phyloP scores from a whole-genome alignment of 2,113 vertebrate genomes.

The Spea multiplicata region DNA sequence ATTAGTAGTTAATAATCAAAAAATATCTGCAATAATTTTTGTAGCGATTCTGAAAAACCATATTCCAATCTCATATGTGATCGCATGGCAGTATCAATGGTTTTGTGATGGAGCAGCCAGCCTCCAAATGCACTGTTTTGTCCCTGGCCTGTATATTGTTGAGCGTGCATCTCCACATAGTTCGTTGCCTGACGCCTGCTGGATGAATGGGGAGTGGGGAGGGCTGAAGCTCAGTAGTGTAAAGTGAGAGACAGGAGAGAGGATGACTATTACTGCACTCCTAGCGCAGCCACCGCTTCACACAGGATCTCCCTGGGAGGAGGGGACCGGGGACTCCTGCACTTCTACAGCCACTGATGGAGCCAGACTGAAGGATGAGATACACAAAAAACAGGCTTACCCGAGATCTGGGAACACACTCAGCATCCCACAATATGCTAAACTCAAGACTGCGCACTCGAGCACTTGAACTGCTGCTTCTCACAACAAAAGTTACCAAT shows the following conservation, averaged over 20 bases:
- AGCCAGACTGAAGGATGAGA: conserved; percentile 24
- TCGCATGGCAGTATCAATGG: too few species aligned
- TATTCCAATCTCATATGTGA: too few species aligned
- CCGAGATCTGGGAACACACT: neutral
- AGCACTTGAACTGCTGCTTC: too few species aligned
- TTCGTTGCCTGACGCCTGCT: conserved; percentile 3
- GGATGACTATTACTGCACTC: conserved; percentile 32
- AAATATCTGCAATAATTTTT: too few species aligned
- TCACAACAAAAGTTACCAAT: too few species aligned
- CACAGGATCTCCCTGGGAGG: conserved; percentile 21
- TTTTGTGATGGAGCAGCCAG: too few species aligned
- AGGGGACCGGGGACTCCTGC: conserved; percentile 19
- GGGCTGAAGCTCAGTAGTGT: conserved; percentile 22
- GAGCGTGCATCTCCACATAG: too few species aligned
- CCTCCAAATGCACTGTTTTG: too few species aligned
- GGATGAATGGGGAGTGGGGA: conserved; percentile 33
- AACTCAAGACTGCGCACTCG: neutral
- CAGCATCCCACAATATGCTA: neutral
- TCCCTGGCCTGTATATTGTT: too few species aligned
- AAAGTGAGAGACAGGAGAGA: conserved; percentile 33
- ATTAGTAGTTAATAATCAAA: too few species aligned
- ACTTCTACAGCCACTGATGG: conserved; percentile 22
- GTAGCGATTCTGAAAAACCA: too few species aligned
- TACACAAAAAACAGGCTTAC: neutral
- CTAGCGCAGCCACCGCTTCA: neutral